Evolutionary conservation across 1,140 invertebrate species (phyloP), one percentile per base, ranked within the genome.

Genomic region (Phymastichus coffea): DNA sequence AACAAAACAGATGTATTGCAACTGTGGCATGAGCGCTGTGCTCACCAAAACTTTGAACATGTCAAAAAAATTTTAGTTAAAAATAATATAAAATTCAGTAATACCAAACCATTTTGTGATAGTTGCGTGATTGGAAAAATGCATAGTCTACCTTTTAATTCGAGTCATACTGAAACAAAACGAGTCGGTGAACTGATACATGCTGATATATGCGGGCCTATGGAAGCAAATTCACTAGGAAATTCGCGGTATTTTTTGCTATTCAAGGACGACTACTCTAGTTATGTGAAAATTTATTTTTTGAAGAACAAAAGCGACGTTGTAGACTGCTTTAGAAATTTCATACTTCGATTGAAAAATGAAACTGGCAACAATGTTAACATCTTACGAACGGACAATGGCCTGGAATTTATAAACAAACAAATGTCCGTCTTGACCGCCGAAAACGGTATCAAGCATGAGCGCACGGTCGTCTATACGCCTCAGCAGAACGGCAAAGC

Each of bases 231-330:
- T 14, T 80, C 76, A 1, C 17, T 75, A 19, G 66, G 69, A 15
- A 70, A 73, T 33, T 33, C 28, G 12, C 6, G 28, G 12, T 80
- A 76, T 55, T 77, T 77, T 44, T 41, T 79, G 4, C 17, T 66
- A 6, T 65, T 81, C 4, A 75, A 78, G 37, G 79, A 82, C 63
- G 74, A 82, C 44, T 72, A 63, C 54, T 75, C 75, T 20, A 63
- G 70, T 17, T 78, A 66, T 51, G 59, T 70, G n/a, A 62, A 12
- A 2, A 1, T 76, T 7, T 70, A 70, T 3, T 44, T 54, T 26
- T 9, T 54, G 2, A 54, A 44, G 17, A 22, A 30, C 17, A 54
- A 44, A 10, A 22, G 28, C 10, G 25, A 54, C 20, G 52, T 54
- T 1, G 7, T 19, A 1, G 10, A 22, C 64, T 68, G 61, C 33